Conservation (phyloP, 2,113 vertebrate species). For the Corythoichthys haematopterus region DNA sequence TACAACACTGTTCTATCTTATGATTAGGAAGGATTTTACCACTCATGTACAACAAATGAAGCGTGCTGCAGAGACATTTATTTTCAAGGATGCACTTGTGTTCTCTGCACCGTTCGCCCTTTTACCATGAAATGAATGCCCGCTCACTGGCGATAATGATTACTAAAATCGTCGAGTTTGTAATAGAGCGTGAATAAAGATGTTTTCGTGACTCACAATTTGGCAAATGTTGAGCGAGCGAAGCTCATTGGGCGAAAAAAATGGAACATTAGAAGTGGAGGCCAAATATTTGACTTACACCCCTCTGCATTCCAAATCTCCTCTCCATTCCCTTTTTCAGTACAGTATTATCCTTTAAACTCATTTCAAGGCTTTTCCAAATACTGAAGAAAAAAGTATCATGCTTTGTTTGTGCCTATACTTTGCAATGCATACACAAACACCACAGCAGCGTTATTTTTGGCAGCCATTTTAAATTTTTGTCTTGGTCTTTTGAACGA, state of each 20-base stretch:
- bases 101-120: neutral
- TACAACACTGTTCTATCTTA: neutral
- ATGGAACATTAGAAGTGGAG: neutral
- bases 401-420: too few species aligned
- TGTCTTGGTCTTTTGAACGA: too few species aligned
- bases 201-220: neutral
- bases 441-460: too few species aligned
- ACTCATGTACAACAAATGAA: neutral
- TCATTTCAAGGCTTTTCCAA: neutral
- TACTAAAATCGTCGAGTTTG: neutral
- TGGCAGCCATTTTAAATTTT: too few species aligned
- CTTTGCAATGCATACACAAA: too few species aligned
- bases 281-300: neutral
- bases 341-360: neutral
- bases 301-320: neutral
- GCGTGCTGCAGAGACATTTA: neutral
- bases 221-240: neutral
- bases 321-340: neutral
- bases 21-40: neutral
- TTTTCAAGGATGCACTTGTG: neutral
- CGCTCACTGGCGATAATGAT: neutral
- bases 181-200: neutral
- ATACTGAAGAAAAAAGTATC: too few species aligned
- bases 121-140: neutral
- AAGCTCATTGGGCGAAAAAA: neutral